Conservation (phyloP, 2,113 vertebrate species). For the Galemys pyrenaicus region DNA sequence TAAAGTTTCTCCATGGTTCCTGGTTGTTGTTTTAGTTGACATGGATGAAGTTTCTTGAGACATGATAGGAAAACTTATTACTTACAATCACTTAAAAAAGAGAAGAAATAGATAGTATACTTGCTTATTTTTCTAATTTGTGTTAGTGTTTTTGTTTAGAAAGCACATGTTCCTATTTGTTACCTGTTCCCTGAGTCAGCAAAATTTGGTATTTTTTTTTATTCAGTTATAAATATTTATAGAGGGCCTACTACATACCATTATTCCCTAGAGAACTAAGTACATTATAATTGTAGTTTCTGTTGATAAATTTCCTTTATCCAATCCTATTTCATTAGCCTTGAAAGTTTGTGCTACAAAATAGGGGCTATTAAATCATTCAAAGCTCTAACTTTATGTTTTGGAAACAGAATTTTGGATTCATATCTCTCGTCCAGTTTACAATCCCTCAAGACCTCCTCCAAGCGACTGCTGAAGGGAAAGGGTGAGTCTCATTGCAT, state of each 20-base stretch:
- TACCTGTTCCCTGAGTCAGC: background rate
- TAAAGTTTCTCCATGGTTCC: background rate
- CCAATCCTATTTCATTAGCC: background rate
- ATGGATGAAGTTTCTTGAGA: background rate
- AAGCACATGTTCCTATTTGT: background rate
- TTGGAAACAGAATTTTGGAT: slow-evolving; percentile 60
- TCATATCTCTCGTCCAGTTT: background rate
- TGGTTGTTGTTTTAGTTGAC: background rate
- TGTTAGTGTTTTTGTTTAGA: background rate
- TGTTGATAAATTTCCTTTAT: too few species aligned
- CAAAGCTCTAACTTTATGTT: slow-evolving; percentile 47
- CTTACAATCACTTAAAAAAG: slow-evolving; percentile 19
- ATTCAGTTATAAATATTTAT: background rate
- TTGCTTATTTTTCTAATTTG: background rate
- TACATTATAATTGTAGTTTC: rapidly evolving
- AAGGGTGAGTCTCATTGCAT: slow-evolving; percentile 60
- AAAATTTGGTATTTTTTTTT: slow-evolving; percentile 2
- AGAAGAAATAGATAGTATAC: background rate
- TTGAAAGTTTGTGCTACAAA: background rate
- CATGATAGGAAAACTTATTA: background rate
- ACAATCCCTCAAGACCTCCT: background rate
- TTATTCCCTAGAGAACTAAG: background rate
- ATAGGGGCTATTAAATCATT: background rate
- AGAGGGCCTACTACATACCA: background rate
- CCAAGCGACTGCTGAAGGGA: background rate